A percentile compares a stretch with the other conserved stretches of the same genome.
These are phyloP conservation scores for Scolopax bukidnonensis DNA, from an alignment of 2,797 vertebrate species.

Conservation along the genomic window DNA sequence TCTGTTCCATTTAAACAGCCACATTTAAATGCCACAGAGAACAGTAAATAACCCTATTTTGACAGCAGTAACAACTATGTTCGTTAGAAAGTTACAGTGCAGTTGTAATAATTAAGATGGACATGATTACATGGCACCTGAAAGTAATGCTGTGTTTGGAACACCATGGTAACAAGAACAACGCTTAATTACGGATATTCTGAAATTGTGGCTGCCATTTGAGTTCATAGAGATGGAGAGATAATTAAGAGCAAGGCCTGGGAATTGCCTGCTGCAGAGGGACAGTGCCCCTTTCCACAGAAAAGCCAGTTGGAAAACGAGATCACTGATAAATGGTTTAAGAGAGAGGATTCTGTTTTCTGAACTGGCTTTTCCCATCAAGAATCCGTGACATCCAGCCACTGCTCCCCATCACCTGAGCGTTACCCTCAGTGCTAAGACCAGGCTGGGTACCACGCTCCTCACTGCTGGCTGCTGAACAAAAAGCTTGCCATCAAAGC, in stretches of 20 bases:
- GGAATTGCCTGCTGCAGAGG: neutral
- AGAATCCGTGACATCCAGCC: neutral
- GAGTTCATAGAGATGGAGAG: neutral
- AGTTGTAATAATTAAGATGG: slow-evolving; percentile 41
- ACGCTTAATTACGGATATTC: slow-evolving; percentile 17
- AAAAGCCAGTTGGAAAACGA: neutral
- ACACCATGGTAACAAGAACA: neutral
- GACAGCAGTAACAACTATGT: slow-evolving; percentile 14
- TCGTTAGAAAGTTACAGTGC: neutral
- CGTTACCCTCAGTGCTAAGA: neutral
- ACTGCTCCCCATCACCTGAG: neutral
- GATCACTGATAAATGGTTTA: neutral
- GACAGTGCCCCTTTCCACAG: neutral
- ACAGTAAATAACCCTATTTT: slow-evolving; percentile 17
- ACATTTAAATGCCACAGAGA: neutral
- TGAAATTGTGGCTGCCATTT: neutral
- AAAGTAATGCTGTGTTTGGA: slow-evolving; percentile 33
- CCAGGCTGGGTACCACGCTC: neutral
- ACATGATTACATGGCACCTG: slow-evolving; percentile 26
- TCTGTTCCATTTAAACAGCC: slow-evolving; percentile 5
- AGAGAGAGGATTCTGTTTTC: neutral
- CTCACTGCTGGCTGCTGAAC: neutral
- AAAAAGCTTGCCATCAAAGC: neutral
- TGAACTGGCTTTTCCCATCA: neutral
- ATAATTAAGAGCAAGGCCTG: neutral